Base-by-base conservation (phyloP, 1,140 invertebrate genomes). In the Armadillidium nasatum region DNA sequence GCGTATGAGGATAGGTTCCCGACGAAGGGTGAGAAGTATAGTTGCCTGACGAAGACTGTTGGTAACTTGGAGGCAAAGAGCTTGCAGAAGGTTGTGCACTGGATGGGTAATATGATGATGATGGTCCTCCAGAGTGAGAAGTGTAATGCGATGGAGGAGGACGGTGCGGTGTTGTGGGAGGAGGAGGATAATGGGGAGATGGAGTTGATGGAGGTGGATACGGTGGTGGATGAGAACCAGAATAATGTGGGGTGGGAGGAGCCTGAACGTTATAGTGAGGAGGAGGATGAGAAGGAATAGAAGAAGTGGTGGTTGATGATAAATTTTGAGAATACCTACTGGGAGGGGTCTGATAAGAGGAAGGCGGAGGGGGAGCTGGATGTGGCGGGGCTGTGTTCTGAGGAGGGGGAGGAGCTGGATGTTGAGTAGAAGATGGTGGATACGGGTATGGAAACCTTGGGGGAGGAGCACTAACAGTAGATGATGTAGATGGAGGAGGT, bases 291-390 rank as follows among this genome's bases (percentile, higher is more conserved):
- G 76, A 33, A 4, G 68, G 72, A 15, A 15, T 15, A 50, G 72
- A 71, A 22, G 76, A 54, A 2, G 69, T 45, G 33, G 73, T 46
- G 10, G 73, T 23, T 43, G 76, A 50, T 0, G 76, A 72, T n/a
- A n/a, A n/a, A n/a, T n/a, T n/a, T n/a, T n/a, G n/a, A 4, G 76
- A 44, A 19, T 73, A 78, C 22, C 74, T 66, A 10, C 72, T 69
- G 44, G 69, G 72, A n/a, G 21, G 71, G n/a, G 73, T 44, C 44
- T 60, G 76, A 72, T 74, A 76, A 71, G 76, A 75, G 7, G 70
- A 75, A 7, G 79, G 79, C 44, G 79, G 79, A n/a, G n/a, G n/a
- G 60, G 79, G 79, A 44, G 76, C 72, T 11, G 75, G 79, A 21
- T 71, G 75, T 15, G 79, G 73, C 4, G 76, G 76, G 13, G 76